A percentile compares a stretch with the other conserved stretches of the same genome.
Evolutionary conservation across 2,797 vertebrate species (phyloP).

Genomic region (Etheostoma perlongum): DNA sequence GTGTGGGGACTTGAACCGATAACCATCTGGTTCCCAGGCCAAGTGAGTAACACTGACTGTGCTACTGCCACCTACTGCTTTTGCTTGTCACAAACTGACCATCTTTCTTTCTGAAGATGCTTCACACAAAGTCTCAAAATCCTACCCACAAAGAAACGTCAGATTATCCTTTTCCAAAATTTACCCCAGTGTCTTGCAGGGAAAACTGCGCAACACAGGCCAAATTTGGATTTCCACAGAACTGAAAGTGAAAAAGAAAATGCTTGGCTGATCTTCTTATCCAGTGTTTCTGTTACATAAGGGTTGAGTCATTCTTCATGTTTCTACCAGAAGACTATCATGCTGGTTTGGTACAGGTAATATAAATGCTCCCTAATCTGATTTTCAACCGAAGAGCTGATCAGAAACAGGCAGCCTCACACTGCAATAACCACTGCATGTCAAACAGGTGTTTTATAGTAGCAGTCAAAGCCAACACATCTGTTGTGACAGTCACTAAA

Average conservation of each 20-base stretch:
- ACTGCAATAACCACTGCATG: neutral
- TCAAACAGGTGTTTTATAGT: neutral
- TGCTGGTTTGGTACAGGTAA: conserved; percentile 19
- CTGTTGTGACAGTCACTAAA: neutral
- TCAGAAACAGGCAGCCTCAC: neutral
- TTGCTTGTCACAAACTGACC: no score
- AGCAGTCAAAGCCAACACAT: neutral
- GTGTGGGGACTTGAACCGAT: no score
- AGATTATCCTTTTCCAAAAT: conserved; percentile 25
- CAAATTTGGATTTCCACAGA: conserved; percentile 20
- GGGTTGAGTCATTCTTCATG: conserved; percentile 33
- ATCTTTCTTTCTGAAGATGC: neutral
- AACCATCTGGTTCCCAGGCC: no score
- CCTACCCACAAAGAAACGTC: neutral
- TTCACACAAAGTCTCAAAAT: neutral
- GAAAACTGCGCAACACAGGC: conserved; percentile 1
- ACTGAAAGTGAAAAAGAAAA: conserved; percentile 10
- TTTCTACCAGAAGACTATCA: conserved; percentile 3
- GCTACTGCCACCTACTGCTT: no score
- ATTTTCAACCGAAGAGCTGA: conserved; percentile 2
- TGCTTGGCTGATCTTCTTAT: neutral
- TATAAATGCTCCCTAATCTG: conserved; percentile 3
- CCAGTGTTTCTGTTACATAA: conserved; percentile 21
- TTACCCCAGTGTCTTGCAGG: conserved; percentile 4
- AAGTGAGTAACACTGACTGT: no score